These are phyloP conservation scores for Arrhopalites spinosus DNA, from an alignment of 2,888 invertebrate genomes.

Conservation along the genomic window DNA sequence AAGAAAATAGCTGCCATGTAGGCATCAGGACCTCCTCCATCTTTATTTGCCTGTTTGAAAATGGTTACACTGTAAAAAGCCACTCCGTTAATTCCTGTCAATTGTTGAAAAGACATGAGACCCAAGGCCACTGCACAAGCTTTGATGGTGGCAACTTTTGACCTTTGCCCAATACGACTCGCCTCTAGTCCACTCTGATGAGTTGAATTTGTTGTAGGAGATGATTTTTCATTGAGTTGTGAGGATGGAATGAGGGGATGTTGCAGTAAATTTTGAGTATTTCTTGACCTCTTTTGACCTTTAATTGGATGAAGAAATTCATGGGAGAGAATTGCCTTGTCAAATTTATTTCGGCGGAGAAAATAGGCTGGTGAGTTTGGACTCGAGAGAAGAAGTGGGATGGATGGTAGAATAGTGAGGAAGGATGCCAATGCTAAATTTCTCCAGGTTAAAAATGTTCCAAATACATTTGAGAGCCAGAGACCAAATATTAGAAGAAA, in stretches of 20 bases:
- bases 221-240: too few relatives aligned
- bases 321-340: not conserved
- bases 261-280: too few relatives aligned
- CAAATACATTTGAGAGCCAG: constrained; percentile 46
- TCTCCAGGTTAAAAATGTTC: constrained; percentile 49
- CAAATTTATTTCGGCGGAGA: constrained; percentile 25
- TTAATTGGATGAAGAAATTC: not conserved
- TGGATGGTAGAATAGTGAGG: constrained; percentile 34
- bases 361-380: constrained; percentile 46
- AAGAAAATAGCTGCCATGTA: constrained; percentile 49
- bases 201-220: too few relatives aligned
- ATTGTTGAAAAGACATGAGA: constrained; percentile 52
- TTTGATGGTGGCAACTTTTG: constrained; percentile 38
- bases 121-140: constrained; percentile 48
- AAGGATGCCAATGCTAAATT: constrained; percentile 39
- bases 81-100: constrained; percentile 53
- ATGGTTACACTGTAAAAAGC: constrained; percentile 52
- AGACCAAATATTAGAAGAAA: constrained; percentile 52
- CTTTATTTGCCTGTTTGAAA: constrained; percentile 35
- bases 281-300: too few relatives aligned
- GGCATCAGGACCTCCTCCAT: too few relatives aligned
- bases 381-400: constrained; percentile 38
- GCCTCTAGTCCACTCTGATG: too few relatives aligned
- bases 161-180: too few relatives aligned
- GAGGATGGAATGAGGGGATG: too few relatives aligned